Base-by-base conservation (phyloP, 2,797 vertebrate genomes). In the Gymnopithys bicolor region DNA sequence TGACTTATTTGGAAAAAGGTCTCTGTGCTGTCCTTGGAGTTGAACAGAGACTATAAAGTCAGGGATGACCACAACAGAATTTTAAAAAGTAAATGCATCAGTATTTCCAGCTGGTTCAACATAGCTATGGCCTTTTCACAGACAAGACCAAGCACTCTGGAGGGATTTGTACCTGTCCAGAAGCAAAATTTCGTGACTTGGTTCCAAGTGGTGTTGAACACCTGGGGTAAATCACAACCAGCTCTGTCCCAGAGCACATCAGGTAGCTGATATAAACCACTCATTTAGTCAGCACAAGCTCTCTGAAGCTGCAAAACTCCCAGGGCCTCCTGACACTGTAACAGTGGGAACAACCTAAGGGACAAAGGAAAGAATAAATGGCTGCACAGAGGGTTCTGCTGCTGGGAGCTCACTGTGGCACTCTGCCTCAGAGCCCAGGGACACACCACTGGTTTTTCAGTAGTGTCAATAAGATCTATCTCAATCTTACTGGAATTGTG, bases 101-200 rank as follows among this genome's bases (percentile, higher is more conserved):
- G 12, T 23, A 53, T 49, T 78, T 73, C 25, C 73, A 71, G 59
- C 22, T 21, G 78, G 48, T 19, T 78, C 32, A 35, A 53, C 59
- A 48, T 2, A 90, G 10, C 13, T 66, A 3, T 18, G 11, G 25
- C 39, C 13, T 66, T 59, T 78, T 15, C 39, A 73, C 46, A 41
- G 52, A 6, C 22, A 53, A 59, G 15, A 48, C 39, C 0, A 0
- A 52, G 24, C 19, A n/a, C 11, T 49, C 28, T 19, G 27, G 45
- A 75, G 7, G 3, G 24, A n/a, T 70, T 83, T 60, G 7, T 14
- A 60, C n/a, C n/a, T 48, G 13, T 39, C 62, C 32, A 56, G 60
- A 49, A 45, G 19, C 18, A 90, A 84, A 67, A 46, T 63, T 84
- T 13, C 5, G 3, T 48, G 30, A 41, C 53, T 82, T 43, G 32